These are phyloP conservation scores for Hymenopus coronatus DNA, from an alignment of 2,888 invertebrate species.

Conservation along the genomic window DNA sequence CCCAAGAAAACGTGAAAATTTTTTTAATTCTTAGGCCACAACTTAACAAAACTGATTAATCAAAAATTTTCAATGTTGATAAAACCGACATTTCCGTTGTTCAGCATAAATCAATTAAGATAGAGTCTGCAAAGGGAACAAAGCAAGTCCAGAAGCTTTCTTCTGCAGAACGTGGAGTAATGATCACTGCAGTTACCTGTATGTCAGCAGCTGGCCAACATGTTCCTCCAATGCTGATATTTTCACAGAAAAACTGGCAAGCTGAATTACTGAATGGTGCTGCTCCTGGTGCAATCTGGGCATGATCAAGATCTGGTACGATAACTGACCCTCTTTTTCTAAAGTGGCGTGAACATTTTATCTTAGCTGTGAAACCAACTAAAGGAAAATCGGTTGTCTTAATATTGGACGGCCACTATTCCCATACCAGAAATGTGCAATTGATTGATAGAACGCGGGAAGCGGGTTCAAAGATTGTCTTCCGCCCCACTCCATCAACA, in stretches of 20 bases:
- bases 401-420: slow-evolving; percentile 37
- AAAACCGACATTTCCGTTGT: slow-evolving; percentile 43
- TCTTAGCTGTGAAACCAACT: slow-evolving; percentile 25
- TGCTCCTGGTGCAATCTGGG: slow-evolving; percentile 38
- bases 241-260: slow-evolving; percentile 41
- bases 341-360: slow-evolving; percentile 28
- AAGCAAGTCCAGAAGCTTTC: slow-evolving; percentile 40
- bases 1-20: background rate
- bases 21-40: background rate
- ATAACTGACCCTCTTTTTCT: slow-evolving; percentile 20
- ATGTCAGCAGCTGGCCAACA: slow-evolving; percentile 41
- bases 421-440: slow-evolving; percentile 34
- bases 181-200: slow-evolving; percentile 39
- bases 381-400: slow-evolving; percentile 35
- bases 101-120: slow-evolving; percentile 24
- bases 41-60: no score
- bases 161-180: slow-evolving; percentile 41
- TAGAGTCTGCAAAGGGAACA: slow-evolving; percentile 41
- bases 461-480: background rate
- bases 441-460: slow-evolving; percentile 30
- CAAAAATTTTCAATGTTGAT: slow-evolving; percentile 29
- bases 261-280: slow-evolving; percentile 39
- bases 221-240: slow-evolving; percentile 44
- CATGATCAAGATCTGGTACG: slow-evolving; percentile 38
- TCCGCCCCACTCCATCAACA: background rate